Evolutionary conservation across 2,113 vertebrate genomes (phyloP).

Genomic region (Sphaerodactylus townsendi): DNA sequence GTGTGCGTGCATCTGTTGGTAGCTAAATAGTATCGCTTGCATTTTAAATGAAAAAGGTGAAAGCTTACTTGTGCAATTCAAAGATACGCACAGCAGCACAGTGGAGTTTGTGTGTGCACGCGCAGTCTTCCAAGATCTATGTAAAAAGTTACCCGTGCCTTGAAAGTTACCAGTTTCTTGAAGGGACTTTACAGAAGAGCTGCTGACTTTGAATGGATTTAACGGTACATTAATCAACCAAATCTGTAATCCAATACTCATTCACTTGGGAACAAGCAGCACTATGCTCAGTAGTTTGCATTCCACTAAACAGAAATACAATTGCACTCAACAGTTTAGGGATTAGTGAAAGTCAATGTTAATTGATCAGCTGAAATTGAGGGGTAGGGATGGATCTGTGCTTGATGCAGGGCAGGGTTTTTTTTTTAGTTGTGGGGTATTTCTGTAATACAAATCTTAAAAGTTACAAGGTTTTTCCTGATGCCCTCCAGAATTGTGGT

Average conservation of each 20-base stretch:
- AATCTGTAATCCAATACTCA: background rate
- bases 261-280: background rate
- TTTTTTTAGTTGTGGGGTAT: background rate
- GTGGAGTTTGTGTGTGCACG: background rate
- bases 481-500: no score
- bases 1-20: background rate
- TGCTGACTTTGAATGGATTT: background rate
- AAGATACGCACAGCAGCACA: background rate
- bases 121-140: background rate
- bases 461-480: background rate
- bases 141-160: background rate
- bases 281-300: background rate
- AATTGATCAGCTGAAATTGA: background rate
- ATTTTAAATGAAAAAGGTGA: background rate
- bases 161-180: background rate
- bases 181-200: no score
- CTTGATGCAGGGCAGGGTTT: background rate
- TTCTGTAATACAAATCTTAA: background rate
- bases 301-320: background rate
- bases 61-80: background rate
- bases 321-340: background rate
- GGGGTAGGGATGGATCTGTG: background rate
- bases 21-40: background rate
- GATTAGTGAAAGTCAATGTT: background rate
- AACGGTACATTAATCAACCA: background rate